phyloP scores from a whole-genome alignment of 2,888 invertebrate species.

The Pseudococcus jackbeardsleyi region DNA sequence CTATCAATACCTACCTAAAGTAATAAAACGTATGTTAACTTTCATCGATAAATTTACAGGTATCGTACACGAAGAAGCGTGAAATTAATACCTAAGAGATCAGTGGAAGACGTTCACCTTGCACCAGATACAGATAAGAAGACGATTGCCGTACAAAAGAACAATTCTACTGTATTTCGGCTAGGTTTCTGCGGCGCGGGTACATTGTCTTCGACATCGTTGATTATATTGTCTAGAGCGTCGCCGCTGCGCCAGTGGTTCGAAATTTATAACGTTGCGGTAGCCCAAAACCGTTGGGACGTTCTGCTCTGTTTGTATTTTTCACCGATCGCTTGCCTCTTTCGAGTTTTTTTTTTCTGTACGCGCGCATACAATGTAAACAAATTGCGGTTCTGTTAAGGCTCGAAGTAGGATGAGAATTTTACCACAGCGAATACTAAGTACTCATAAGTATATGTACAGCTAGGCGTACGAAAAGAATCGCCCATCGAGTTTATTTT shows the following conservation, averaged over 20 bases:
- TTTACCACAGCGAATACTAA: background rate
- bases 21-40: background rate
- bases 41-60: background rate
- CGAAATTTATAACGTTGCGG: constrained; percentile 13
- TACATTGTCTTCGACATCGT: constrained; percentile 42
- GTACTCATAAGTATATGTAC: too few species aligned
- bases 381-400: background rate
- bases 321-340: constrained; percentile 10
- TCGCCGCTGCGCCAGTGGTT: background rate
- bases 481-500: background rate
- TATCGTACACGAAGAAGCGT: constrained; percentile 13
- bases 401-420: constrained; percentile 31
- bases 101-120: constrained; percentile 31
- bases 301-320: constrained; percentile 3
- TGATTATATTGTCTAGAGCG: background rate
- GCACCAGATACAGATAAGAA: constrained; percentile 28
- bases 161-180: constrained; percentile 11
- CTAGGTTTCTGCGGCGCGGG: background rate
- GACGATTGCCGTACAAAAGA: constrained; percentile 2
- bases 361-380: constrained; percentile 22
- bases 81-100: background rate
- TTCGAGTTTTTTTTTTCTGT: background rate
- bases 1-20: background rate
- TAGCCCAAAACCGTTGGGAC: constrained; percentile 1
- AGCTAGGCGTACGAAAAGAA: background rate